A percentile compares a stretch with the other conserved stretches of the same genome.
phyloP scores from a whole-genome alignment of 2,888 invertebrate genomes.

The Carpatolechia fugitivella region DNA sequence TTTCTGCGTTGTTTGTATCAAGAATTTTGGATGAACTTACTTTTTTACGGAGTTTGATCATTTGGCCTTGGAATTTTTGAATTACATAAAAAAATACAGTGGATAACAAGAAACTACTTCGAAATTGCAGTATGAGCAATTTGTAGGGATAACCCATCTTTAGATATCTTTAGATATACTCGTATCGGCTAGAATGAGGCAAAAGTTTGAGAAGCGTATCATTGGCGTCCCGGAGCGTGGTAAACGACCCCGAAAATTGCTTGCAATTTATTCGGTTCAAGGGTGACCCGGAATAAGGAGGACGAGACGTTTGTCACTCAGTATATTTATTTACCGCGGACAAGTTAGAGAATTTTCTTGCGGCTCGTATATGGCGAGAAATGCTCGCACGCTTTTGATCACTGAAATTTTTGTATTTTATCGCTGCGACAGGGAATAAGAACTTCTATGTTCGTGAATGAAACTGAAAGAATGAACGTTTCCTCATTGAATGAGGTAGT shows the following conservation, averaged over 20 bases:
- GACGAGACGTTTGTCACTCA: constrained; percentile 66
- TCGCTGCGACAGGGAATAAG: no score
- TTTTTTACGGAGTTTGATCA: no score
- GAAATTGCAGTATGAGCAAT: constrained; percentile 30
- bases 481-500: no score
- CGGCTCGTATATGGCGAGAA: constrained; percentile 25
- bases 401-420: neutral
- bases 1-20: no score
- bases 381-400: constrained; percentile 2
- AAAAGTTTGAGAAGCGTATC: constrained; percentile 58
- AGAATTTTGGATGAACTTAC: no score
- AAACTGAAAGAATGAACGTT: no score
- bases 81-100: no score
- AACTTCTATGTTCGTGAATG: no score
- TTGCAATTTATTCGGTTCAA: constrained; percentile 71
- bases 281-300: constrained; percentile 68
- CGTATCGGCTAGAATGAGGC: constrained; percentile 41
- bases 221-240: constrained; percentile 64
- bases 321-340: constrained; percentile 64
- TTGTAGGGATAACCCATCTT: constrained; percentile 43
- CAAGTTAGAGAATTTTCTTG: constrained; percentile 40
- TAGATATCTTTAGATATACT: constrained; percentile 28
- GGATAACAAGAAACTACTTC: neutral
- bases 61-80: no score
- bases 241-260: constrained; percentile 72